These are phyloP conservation scores for Conops quadrifasciatus DNA, from an alignment of 2,888 invertebrate species.

Conservation along the genomic window DNA sequence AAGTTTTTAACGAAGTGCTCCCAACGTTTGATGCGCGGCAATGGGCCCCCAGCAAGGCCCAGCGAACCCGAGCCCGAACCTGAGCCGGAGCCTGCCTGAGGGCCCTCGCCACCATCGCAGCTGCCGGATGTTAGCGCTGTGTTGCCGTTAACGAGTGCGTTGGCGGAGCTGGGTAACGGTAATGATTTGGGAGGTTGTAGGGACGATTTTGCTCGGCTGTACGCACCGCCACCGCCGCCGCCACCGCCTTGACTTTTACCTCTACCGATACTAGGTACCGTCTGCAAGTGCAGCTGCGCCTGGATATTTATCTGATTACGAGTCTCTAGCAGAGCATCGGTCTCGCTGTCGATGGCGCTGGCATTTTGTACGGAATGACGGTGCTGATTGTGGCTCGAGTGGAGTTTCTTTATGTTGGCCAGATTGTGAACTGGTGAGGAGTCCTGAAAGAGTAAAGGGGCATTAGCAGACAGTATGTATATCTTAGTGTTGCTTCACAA, in stretches of 20 bases:
- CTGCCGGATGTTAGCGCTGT: slow-evolving; percentile 15
- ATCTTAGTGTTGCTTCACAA: background rate
- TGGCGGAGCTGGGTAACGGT: slow-evolving; percentile 32
- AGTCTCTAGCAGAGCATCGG: slow-evolving; percentile 61
- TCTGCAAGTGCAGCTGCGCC: slow-evolving; percentile 48
- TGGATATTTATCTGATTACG: slow-evolving; percentile 60
- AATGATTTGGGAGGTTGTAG: slow-evolving; percentile 39
- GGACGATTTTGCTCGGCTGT: background rate
- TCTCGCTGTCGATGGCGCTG: slow-evolving; percentile 56
- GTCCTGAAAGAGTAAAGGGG: slow-evolving; percentile 50
- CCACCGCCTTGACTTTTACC: slow-evolving; percentile 29
- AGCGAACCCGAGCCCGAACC: slow-evolving; percentile 48
- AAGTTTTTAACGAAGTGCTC: slow-evolving; percentile 64
- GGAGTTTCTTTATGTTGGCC: slow-evolving; percentile 63
- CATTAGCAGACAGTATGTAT: background rate
- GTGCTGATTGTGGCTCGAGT: slow-evolving; percentile 52
- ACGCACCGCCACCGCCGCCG: slow-evolving; percentile 36
- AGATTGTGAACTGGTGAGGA: slow-evolving; percentile 65
- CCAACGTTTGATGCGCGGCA: slow-evolving; percentile 62
- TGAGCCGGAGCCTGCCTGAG: slow-evolving; percentile 47
- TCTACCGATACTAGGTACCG: slow-evolving; percentile 31
- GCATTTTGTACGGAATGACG: slow-evolving; percentile 46
- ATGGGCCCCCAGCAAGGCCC: slow-evolving; percentile 58
- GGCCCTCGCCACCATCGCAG: slow-evolving; percentile 51
- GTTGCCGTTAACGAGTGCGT: slow-evolving; percentile 11